Evolutionary conservation across 1,140 invertebrate genomes (phyloP).

Genomic region (Pemphigus obesinymphae): DNA sequence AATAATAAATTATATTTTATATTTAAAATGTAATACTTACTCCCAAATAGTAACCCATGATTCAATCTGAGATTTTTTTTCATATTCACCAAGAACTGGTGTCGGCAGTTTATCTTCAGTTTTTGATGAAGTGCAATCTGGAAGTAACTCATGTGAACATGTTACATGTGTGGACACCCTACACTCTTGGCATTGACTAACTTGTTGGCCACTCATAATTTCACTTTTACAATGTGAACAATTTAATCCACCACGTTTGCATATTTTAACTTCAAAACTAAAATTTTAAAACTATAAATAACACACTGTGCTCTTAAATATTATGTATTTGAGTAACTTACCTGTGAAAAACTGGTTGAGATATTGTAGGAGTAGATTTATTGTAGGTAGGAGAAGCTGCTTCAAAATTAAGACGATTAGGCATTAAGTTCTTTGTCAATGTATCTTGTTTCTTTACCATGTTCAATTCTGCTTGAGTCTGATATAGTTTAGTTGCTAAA

Average conservation of each 20-base stretch:
- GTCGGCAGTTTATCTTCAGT: not conserved
- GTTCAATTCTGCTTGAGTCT: slow-evolving; percentile 40
- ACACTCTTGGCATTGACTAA: slow-evolving; percentile 32
- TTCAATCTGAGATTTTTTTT: slow-evolving; percentile 7
- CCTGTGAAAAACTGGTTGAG: not conserved
- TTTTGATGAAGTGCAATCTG: not conserved
- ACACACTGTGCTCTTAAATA: not conserved
- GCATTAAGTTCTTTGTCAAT: not conserved
- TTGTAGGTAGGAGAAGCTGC: not conserved
- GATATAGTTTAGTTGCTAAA: slow-evolving; percentile 38
- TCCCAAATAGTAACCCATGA: slow-evolving; percentile 36
- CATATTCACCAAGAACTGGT: not conserved
- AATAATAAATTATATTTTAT: too few relatives aligned
- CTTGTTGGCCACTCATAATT: slow-evolving; percentile 1
- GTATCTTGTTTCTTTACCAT: slow-evolving; percentile 18
- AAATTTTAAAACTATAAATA: not conserved
- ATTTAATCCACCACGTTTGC: slow-evolving; percentile 18
- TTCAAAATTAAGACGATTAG: slow-evolving; percentile 36
- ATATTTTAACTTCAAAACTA: slow-evolving; percentile 30
- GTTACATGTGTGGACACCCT: slow-evolving; percentile 29
- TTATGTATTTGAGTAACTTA: not conserved
- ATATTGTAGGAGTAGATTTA: not conserved
- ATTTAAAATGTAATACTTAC: not conserved
- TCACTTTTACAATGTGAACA: slow-evolving; percentile 23
- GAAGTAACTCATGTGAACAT: slow-evolving; percentile 10